Evolutionary conservation across 2,797 vertebrate species (phyloP), one percentile per base, ranked within the genome.

Genomic region (Aldrovandia affinis): DNA sequence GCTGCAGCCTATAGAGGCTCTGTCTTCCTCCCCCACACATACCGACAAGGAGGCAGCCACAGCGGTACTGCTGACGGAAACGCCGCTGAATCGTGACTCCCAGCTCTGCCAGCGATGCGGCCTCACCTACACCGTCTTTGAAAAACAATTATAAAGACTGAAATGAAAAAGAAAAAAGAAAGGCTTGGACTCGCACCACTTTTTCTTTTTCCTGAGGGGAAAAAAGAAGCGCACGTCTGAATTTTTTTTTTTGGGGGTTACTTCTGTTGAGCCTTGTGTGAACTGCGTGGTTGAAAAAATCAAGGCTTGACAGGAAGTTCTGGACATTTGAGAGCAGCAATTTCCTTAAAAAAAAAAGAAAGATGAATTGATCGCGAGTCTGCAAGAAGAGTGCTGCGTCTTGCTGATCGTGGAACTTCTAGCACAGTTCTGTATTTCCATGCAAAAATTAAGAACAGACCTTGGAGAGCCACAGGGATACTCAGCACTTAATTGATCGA

Each of bases 41-140:
- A 75, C 80, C 28, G 28, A 81, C 68, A 85, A 54, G 52, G 65
- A 85, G 68, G 50, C 55, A 42, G 80, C 55, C 36, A 75, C 55
- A 61, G 61, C 47, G 63, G 39, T 5, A 68, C 22, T 12, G 28
- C 78, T 78, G 84, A 85, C 70, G 57, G 78, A 54, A 54, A 54
- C 42, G 44, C 55, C 0, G 63, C 30, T 30, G 57, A 78, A 54
- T 82, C 80, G 70, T 82, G 80, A 85, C 80, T 82, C 84, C 25
- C 73, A n/a, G 57, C 57, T 8, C 80, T 85, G 80, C 78, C 36
- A 1, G n/a, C 54, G 8, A 55, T 47, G 47, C 20, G 36, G 33
- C 65, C 28, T 84, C 50, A 84, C 63, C 83, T 84, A 75, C 83
- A 57, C 63, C 12, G 25, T 8, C 83, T 75, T 30, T 65, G 65